Base-by-base conservation (phyloP, 2,797 vertebrate genomes). In the Chelmon rostratus region DNA sequence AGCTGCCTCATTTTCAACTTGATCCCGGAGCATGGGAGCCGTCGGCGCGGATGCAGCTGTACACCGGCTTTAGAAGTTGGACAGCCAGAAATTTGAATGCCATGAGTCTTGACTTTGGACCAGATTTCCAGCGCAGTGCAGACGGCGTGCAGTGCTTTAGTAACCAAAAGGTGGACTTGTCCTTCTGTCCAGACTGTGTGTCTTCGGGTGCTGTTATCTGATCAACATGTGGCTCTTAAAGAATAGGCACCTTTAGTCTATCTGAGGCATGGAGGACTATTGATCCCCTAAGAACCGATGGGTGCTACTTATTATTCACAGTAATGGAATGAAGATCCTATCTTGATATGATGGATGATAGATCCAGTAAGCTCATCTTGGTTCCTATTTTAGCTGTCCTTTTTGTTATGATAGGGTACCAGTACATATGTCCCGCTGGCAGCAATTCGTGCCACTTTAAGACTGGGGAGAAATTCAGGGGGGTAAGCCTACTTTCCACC, bases 361-460 rank as follows among this genome's bases (percentile, higher is more conserved):
- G 96, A 94, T 95, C 96, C 95, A 97, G 96, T 90, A 98, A 97
- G 95, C 96, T 98, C 94, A 95, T 98, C 90, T 93, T 98, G 93
- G 96, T 97, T 90, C 97, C 97, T 56, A 92, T 99, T 88, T 91
- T 98, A 89, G 96, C 97, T 8, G 96, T 99, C 76, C 96, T 98
- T 89, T 98, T 98, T 93, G 92, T 98, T 85, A 96, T 97, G 95
- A 97, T 98, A 87, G 96, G 97, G 65, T 98, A 98, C 90, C 98
- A 98, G 94, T 98, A 98, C 91, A 97, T 98, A 78, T 97, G 97
- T 86, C 97, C 97, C 68, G 95, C 96, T n/a, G 96, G 95, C 67
- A 94, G 94, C 90, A 97, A 95, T 93, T 95, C 96, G 71, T 97
- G 96, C 88, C 96, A 96, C 94, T 95, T 97, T 74, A 95, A 94